phyloP scores from a whole-genome alignment of 2,888 invertebrate genomes.

The Himalopsyche tibetana region DNA sequence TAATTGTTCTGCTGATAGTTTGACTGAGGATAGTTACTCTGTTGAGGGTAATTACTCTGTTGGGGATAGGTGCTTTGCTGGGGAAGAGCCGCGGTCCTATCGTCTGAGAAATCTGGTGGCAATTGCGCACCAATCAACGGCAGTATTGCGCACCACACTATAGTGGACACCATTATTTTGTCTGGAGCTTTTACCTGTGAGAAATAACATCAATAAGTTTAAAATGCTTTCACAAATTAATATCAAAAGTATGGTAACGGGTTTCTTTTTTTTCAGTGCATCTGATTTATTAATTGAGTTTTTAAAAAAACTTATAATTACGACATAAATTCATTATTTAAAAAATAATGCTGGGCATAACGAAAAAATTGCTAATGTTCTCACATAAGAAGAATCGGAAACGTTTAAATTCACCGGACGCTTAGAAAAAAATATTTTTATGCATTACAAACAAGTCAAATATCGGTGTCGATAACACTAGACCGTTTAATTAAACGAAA shows the following conservation, averaged over 20 bases:
- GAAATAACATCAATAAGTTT: not conserved
- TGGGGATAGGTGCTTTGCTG: conserved; percentile 50
- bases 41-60: conserved; percentile 55
- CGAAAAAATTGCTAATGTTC: too few relatives aligned
- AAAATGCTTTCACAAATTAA: too few relatives aligned
- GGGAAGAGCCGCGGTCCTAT: conserved; percentile 40
- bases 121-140: conserved; percentile 50
- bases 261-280: too few relatives aligned
- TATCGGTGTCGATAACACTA: too few relatives aligned
- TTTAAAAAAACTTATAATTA: not conserved
- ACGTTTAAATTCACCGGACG: too few relatives aligned
- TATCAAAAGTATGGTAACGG: too few relatives aligned
- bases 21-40: conserved; percentile 50
- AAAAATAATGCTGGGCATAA: too few relatives aligned
- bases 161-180: conserved; percentile 47
- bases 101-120: conserved; percentile 47
- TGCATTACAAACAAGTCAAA: too few relatives aligned
- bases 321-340: not conserved
- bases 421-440: too few relatives aligned
- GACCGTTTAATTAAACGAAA: too few relatives aligned
- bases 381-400: too few relatives aligned
- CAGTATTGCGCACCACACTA: conserved; percentile 49
- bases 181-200: conserved; percentile 51
- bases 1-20: conserved; percentile 51
- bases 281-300: too few relatives aligned